Conservation (phyloP, 2,113 vertebrate species). For the Heterotilapia buettikoferi region DNA sequence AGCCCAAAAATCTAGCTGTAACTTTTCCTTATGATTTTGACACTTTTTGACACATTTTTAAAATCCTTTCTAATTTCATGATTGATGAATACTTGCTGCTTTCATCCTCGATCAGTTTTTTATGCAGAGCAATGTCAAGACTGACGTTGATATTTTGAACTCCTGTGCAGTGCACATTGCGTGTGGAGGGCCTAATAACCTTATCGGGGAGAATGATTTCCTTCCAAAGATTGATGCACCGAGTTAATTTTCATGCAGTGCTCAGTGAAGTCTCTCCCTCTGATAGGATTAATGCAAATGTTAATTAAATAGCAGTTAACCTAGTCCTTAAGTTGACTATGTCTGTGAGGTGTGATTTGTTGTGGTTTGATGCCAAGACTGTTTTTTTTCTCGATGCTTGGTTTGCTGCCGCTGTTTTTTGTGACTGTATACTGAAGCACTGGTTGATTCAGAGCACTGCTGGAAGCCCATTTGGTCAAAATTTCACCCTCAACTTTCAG, state of each 20-base stretch:
- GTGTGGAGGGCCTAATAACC: not conserved
- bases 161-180: not conserved
- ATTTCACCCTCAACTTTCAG: not conserved
- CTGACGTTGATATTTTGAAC: not conserved
- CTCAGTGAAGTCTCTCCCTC: slow-evolving; percentile 12
- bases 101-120: not conserved
- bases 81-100: not conserved
- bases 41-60: not conserved
- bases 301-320: slow-evolving; percentile 39
- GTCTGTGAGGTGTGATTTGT: not conserved
- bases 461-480: not conserved
- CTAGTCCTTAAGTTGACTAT: not conserved
- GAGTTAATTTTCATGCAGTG: slow-evolving; percentile 14
- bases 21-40: not conserved
- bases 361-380: not conserved
- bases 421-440: not conserved
- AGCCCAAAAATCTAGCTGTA: not conserved
- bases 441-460: not conserved
- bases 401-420: not conserved
- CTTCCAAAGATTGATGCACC: not conserved
- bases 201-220: not conserved
- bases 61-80: not conserved
- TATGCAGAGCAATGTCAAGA: not conserved
- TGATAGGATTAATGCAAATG: slow-evolving; percentile 48
- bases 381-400: not conserved